A percentile compares a stretch with the other conserved stretches of the same genome.
Conservation (phyloP, 2,797 vertebrate genomes). For the Zalophus californianus region DNA sequence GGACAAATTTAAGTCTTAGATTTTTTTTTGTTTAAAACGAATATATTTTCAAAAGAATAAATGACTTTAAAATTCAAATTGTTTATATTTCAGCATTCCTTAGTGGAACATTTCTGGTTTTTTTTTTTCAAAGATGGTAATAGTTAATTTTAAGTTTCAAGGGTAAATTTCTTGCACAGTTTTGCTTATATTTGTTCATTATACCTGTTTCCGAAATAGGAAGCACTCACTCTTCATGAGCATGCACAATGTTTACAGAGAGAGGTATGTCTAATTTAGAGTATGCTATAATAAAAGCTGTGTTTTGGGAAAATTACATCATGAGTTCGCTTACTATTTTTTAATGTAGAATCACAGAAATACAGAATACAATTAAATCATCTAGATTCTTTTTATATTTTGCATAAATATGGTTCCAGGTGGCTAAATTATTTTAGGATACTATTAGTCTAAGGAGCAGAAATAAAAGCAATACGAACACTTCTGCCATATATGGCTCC, state of each 20-base stretch:
- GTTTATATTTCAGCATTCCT: constrained; percentile 18
- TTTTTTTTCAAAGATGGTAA: constrained; percentile 11
- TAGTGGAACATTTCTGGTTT: not conserved
- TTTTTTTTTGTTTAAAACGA: constrained; percentile 24
- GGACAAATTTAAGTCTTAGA: not conserved
- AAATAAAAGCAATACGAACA: not conserved
- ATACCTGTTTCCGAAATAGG: not conserved
- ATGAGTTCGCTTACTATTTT: not conserved
- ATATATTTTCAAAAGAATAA: not conserved
- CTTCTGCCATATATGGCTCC: not conserved
- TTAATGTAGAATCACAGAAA: constrained; percentile 20
- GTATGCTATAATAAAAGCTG: not conserved
- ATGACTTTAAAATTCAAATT: constrained; percentile 35
- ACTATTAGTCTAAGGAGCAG: constrained; percentile 19
- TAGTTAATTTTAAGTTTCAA: not conserved
- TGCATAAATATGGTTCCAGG: not conserved
- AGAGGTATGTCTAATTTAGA: constrained; percentile 19
- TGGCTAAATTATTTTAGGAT: constrained; percentile 34
- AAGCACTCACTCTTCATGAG: not conserved
- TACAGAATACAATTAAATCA: not conserved
- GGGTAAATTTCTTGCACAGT: not conserved
- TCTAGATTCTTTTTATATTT: constrained; percentile 1
- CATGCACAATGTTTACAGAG: not conserved
- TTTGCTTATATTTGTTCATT: constrained; percentile 53
- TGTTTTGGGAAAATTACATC: constrained; percentile 25